phyloP scores from a whole-genome alignment of 2,113 vertebrate species.

The Brachyistius frenatus region DNA sequence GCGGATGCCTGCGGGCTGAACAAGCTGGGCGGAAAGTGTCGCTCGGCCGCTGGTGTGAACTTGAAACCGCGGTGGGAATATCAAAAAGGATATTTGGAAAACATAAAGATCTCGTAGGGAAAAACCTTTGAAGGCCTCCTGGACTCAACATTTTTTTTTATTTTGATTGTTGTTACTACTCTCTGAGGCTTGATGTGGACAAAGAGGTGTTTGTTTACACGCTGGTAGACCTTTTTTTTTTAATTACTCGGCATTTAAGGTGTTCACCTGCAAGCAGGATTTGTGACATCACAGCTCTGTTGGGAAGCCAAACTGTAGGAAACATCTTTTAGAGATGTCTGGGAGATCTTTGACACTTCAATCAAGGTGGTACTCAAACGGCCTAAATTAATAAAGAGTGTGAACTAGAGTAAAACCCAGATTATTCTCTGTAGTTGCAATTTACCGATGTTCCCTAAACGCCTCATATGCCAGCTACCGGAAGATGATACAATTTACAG shows the following conservation, averaged over 20 bases:
- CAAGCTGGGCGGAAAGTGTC: neutral
- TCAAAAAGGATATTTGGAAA: constrained; percentile 20
- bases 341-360: no score
- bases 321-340: neutral
- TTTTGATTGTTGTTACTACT: constrained; percentile 5
- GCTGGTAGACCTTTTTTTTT: no score
- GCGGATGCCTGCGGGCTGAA: constrained; percentile 46
- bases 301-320: neutral
- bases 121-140: constrained; percentile 8
- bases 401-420: no score
- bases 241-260: no score
- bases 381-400: no score
- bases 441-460: no score
- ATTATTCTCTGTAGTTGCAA: no score
- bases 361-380: no score
- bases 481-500: no score
- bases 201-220: no score
- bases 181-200: neutral
- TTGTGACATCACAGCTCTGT: neutral
- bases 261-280: no score
- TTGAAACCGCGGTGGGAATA: neutral
- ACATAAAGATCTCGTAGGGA: constrained; percentile 1
- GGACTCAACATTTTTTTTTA: neutral
- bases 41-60: constrained; percentile 9
- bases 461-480: no score